Base-by-base conservation (phyloP, 2,797 vertebrate genomes). In the Oreochromis mossambicus region DNA sequence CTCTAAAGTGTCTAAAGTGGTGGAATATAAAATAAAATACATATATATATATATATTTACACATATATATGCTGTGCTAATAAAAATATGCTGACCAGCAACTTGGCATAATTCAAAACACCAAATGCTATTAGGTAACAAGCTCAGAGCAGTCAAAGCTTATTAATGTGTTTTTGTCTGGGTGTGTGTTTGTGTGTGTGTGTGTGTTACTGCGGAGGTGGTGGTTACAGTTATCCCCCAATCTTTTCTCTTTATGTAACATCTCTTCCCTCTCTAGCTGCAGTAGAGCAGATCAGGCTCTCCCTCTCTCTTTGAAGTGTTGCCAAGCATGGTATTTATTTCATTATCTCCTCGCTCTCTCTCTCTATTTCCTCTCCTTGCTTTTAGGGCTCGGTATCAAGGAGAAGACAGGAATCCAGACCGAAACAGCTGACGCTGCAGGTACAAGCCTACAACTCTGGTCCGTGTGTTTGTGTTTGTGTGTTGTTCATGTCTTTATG, bases 271-370 rank as follows among this genome's bases (percentile, higher is more conserved):
- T 87, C 85, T 89, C 87, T 29, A 82, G 88, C 89, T 89, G 91
- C 90, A 88, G 90, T 56, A 46, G 55, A 91, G 86, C 88, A 91
- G 82, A 92, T 90, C 88, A 88, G 90, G 75, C 90, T 87, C 89
- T 90, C 73, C 77, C 78, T 90, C 84, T 80, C 85, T 92, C 93
- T 94, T 93, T 95, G 93, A 95, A 93, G 93, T 88, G 81, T 87
- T 93, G 92, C 95, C 95, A 94, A 88, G 88, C 91, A 88, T 85
- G 86, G 88, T 92, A 92, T 94, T 95, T 94, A 94, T 95, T 94
- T 94, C 91, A 95, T 94, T 94, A 94, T 94, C 92, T 94, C 82
- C 86, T 82, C 85, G 85, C 88, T 73, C 84, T 84, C 87, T 92
- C 88, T 76, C 83, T 91, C 92, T 83, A 87, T 93, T 94, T 93